These are phyloP conservation scores for Thermophis baileyi DNA, from an alignment of 2,113 vertebrate genomes.

Conservation along the genomic window DNA sequence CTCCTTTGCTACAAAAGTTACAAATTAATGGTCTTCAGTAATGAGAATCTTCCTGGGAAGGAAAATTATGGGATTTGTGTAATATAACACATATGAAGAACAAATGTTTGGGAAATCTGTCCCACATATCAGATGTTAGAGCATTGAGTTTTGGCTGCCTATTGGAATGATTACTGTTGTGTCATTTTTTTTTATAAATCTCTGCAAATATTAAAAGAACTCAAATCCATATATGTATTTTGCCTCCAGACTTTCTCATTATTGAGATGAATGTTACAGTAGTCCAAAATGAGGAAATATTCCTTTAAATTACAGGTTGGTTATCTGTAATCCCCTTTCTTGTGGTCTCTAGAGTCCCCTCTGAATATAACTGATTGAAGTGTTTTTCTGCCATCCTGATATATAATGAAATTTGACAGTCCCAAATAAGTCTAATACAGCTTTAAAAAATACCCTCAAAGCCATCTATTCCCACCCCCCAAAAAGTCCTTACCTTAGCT, in stretches of 20 bases:
- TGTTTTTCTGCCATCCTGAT: not conserved
- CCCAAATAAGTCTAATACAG: not conserved
- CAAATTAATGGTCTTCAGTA: not conserved
- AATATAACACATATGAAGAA: not conserved
- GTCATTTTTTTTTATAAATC: not conserved
- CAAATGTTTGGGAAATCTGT: not conserved
- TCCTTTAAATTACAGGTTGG: not conserved
- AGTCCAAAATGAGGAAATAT: not conserved
- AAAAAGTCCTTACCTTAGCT: not conserved
- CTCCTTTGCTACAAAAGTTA: not conserved
- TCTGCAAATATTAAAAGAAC: not conserved
- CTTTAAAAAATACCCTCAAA: not conserved
- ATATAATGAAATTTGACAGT: not conserved
- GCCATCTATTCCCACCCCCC: not conserved
- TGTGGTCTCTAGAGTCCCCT: not conserved
- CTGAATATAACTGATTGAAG: not conserved
- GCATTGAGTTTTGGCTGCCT: not conserved
- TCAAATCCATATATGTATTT: not conserved
- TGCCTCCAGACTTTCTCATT: not conserved
- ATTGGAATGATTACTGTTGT: not conserved
- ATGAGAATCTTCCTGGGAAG: not conserved
- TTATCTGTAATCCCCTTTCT: not conserved
- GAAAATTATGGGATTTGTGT: not conserved
- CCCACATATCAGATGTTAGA: not conserved
- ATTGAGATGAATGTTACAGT: not conserved